Base-by-base conservation (phyloP, 1,140 invertebrate genomes). In the Aphelinus atriplicis region DNA sequence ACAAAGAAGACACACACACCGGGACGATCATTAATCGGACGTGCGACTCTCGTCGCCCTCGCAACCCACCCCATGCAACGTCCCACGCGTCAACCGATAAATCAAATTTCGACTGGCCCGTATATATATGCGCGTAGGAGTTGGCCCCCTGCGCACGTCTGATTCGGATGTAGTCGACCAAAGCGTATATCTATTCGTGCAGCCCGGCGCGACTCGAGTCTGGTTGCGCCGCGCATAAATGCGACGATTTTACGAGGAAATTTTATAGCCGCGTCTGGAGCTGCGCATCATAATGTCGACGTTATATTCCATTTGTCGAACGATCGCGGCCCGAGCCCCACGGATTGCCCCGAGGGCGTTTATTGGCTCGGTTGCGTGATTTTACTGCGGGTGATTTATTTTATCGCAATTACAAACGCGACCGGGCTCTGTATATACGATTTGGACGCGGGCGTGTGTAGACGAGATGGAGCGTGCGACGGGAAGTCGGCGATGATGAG, bases 61-160 rank as follows among this genome's bases (percentile, higher is more conserved):
- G 6, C 26, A 4, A 26, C 26, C 26, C 7, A 2, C n/a, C 2
- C 47, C 7, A 7, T 10, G 46, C 62, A 46, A 63, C 43, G 71
- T 42, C 64, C 58, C 65, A 72, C 64, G 10, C 63, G 7, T 26
- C 26, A 26, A 56, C 62, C 72, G 65, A 68, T 73, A 67, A 73
- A 73, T 73, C 72, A 73, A 62, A 73, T 62, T 73, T 62, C 58
- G 58, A 73, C 72, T 62, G 47, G 9, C 26, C 72, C 50, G 26
- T 47, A 62, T 62, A 46, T 10, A 45, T 3, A 45, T 62, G 55
- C 47, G n/a, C 26, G 0, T 43, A 43, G 26, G 71, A 73, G 65
- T 65, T 66, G 65, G 65, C 58, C 66, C 62, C 66, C 26, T 26
- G 26, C 46, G 3, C 46, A 45, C 67, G 10, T 48, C 43, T 69